These are phyloP conservation scores for Pteromalus puparum DNA, from an alignment of 1,140 invertebrate genomes.

Conservation along the genomic window DNA sequence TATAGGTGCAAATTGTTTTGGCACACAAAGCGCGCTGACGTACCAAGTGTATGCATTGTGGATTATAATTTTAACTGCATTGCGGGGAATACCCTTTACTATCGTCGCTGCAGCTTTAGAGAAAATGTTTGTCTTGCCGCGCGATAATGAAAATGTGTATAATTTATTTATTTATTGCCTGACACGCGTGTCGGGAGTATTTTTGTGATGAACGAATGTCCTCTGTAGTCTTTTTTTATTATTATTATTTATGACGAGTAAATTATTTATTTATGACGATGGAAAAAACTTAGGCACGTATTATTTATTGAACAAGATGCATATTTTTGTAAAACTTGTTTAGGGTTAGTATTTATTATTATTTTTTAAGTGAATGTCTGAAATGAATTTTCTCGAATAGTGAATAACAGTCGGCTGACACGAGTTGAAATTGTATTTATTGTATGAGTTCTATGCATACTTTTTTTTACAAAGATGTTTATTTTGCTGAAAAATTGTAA, in stretches of 20 bases:
- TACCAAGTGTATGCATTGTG: not conserved
- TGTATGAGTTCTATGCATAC: not conserved
- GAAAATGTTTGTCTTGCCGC: not conserved
- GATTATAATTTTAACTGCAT: conserved; percentile 9
- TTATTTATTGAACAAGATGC: conserved; percentile 10
- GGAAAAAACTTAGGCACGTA: not conserved
- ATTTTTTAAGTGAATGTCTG: not conserved
- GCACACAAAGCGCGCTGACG: not conserved
- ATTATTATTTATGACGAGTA: not conserved
- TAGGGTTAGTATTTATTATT: conserved; percentile 16
- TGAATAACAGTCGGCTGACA: not conserved
- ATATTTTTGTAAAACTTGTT: conserved; percentile 16
- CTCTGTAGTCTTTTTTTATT: not conserved
- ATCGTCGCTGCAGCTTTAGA: not conserved
- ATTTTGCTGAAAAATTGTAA: not conserved
- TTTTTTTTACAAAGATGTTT: not conserved
- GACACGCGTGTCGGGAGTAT: not conserved
- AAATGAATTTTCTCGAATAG: not conserved
- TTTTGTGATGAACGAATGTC: conserved; percentile 34
- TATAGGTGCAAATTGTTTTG: conserved; percentile 33
- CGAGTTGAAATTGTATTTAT: not conserved
- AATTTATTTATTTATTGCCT: conserved; percentile 32
- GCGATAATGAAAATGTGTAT: not conserved
- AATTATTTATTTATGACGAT: conserved; percentile 23
- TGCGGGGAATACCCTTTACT: conserved; percentile 10